phyloP scores from a whole-genome alignment of 2,797 vertebrate species.

The Sebastes ruberrimus region DNA sequence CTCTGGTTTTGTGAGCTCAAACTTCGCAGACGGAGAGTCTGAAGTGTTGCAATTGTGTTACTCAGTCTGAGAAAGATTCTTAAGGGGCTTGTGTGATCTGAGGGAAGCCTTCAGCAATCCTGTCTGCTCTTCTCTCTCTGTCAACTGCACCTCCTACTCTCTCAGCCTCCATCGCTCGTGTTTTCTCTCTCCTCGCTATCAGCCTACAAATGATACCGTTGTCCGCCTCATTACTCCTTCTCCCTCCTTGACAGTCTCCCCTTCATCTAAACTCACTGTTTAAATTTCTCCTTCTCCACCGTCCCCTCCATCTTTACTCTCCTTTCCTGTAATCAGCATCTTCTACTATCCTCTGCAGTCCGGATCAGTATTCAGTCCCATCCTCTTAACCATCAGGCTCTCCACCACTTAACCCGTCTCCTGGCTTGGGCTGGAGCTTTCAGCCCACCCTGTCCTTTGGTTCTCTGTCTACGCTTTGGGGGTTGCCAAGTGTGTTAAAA shows the following conservation, averaged over 20 bases:
- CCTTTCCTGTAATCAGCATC: conserved; percentile 39
- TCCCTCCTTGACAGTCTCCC: not conserved
- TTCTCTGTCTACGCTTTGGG: not conserved
- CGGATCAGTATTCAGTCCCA: conserved; percentile 60
- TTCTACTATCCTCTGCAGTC: conserved; percentile 49
- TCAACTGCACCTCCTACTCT: conserved; percentile 18
- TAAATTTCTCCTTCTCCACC: not conserved
- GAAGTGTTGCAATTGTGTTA: conserved; percentile 38
- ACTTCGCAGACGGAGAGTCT: conserved; percentile 19
- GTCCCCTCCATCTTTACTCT: not conserved
- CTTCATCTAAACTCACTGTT: not conserved
- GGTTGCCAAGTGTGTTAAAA: conserved; percentile 19
- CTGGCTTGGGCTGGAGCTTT: conserved; percentile 11
- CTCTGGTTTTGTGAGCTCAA: not conserved
- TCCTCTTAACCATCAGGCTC: conserved; percentile 30
- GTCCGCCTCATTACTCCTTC: conserved; percentile 2
- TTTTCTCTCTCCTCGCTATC: conserved; percentile 8
- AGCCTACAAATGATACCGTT: not conserved
- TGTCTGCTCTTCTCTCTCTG: conserved; percentile 4
- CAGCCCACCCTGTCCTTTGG: conserved; percentile 6
- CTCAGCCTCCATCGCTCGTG: not conserved
- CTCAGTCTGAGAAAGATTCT: conserved; percentile 31
- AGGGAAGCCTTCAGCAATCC: conserved; percentile 50
- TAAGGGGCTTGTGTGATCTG: conserved; percentile 36
- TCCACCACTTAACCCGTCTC: conserved; percentile 39